Evolutionary conservation across 1,140 invertebrate genomes (phyloP), one percentile per base, ranked within the genome.

Genomic region (Globodera ellingtonae): DNA sequence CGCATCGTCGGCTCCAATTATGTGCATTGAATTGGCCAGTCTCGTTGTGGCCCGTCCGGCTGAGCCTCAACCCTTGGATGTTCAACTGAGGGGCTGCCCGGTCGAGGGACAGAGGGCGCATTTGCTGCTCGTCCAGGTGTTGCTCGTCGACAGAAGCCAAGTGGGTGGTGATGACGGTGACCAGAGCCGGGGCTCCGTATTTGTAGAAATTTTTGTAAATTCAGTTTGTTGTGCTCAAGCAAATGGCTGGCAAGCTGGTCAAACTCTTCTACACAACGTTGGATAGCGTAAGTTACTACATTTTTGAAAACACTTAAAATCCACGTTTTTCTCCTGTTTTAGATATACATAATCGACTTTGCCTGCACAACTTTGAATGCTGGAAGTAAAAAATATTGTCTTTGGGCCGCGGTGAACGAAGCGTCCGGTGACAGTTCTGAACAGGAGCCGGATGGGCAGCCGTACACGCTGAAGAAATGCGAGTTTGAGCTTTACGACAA

Each of bases 271-370:
- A 24, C 52, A 77, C 10, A 7, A 67, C 75, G 46, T n/a, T 77
- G 15, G 50, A 77, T 21, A 24, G 47, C 9, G 75, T 77, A 48
- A 56, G 24, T 75, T 18, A 44, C 35, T 59, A 62, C 21, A 18
- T 52, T 52, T 52, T 52, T 15, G 50, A 52, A 62, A 62, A n/a
- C 15, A 15, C 66, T 47, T 47, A 15, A 76, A 62, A n/a, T 69
- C 21, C 15, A 47, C 44, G 48, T 59, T 52, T 66, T 76, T 66
- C 10, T 66, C 10, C 47, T 10, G 44, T 59, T 59, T 76, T 48
- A 77, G 75, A 65, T 69, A 70, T 77, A 77, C 52, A 48, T 77
- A 46, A 67, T 67, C 35, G 75, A 77, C 46, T 77, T 77, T 47
- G 69, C 75, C 7, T 77, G 75, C 75, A 7, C 62, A 66, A 75